These are phyloP conservation scores for Gymnoscopelus microlampas DNA, from an alignment of 2,797 vertebrate species.

Conservation along the genomic window DNA sequence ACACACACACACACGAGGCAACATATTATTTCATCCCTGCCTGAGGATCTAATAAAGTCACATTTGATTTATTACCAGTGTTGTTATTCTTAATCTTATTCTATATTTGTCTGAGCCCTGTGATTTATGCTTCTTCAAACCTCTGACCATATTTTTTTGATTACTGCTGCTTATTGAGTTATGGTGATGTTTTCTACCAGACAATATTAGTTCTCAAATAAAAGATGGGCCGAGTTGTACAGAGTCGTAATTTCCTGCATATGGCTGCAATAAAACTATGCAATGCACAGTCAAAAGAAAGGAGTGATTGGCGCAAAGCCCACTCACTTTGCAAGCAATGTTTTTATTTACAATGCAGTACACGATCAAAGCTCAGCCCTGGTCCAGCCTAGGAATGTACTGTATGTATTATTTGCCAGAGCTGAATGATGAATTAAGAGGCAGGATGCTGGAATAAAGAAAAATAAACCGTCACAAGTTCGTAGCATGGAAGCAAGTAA, in stretches of 20 bases:
- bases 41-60: neutral
- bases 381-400: too few species aligned
- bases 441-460: too few species aligned
- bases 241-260: neutral
- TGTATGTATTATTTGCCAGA: too few species aligned
- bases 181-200: neutral
- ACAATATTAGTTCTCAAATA: slow-evolving; percentile 2
- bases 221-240: neutral
- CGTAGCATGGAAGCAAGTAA: too few species aligned
- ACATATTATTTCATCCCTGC: slow-evolving; percentile 1
- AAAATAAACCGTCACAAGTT: too few species aligned
- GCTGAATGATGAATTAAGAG: too few species aligned
- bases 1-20: neutral
- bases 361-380: too few species aligned
- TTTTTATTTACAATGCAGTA: too few species aligned
- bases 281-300: too few species aligned
- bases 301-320: too few species aligned
- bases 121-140: slow-evolving; percentile 6
- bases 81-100: slow-evolving; percentile 9
- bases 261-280: neutral
- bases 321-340: too few species aligned
- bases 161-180: slow-evolving; percentile 9
- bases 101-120: slow-evolving; percentile 1
- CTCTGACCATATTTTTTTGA: slow-evolving; percentile 11
- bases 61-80: slow-evolving; percentile 4